Conservation (phyloP, 1,140 invertebrate species). For the Saccostrea glomerata region DNA sequence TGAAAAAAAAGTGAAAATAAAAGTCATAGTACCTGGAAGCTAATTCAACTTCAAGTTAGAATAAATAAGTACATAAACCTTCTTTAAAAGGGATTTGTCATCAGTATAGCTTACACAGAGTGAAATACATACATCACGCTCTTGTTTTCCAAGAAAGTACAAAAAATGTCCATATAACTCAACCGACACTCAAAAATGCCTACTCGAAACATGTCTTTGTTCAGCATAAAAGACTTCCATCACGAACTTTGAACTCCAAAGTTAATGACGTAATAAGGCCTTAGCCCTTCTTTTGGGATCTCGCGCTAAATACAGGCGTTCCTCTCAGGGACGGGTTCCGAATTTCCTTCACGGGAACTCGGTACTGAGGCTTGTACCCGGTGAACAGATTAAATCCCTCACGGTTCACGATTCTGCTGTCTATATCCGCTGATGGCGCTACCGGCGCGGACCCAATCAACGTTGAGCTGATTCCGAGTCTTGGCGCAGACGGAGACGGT, state of each 20-base stretch:
- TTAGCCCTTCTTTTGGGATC: neutral
- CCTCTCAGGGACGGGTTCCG: neutral
- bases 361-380: neutral
- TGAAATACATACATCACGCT: too few relatives aligned
- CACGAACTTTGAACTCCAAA: neutral
- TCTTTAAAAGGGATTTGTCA: too few relatives aligned
- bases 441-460: neutral
- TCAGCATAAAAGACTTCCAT: neutral
- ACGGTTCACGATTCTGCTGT: neutral
- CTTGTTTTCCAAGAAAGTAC: too few relatives aligned
- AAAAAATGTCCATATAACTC: too few relatives aligned
- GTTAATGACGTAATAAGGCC: neutral
- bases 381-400: neutral
- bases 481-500: neutral
- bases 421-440: neutral
- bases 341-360: neutral
- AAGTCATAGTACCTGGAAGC: too few relatives aligned
- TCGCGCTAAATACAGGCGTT: neutral
- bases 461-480: slow-evolving; percentile 1
- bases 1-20: too few relatives aligned
- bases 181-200: too few relatives aligned
- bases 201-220: too few relatives aligned
- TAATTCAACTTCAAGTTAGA: too few relatives aligned
- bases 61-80: too few relatives aligned
- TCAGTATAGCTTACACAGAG: too few relatives aligned